Conservation (phyloP, 2,797 vertebrate genomes). For the Sandelia bainsii region DNA sequence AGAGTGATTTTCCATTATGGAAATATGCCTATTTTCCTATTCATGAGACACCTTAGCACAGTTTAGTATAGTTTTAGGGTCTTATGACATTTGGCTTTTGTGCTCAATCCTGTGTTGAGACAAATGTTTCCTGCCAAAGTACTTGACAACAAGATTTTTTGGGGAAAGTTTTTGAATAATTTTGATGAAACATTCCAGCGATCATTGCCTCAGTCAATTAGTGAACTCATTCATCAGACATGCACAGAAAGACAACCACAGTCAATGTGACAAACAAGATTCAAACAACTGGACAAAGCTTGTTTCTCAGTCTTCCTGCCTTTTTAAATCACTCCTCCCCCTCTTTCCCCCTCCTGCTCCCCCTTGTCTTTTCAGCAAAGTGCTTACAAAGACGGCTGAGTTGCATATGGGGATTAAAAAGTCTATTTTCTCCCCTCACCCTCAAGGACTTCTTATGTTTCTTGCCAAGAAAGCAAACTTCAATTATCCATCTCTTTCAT, state of each 20-base stretch:
- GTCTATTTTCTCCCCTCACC: slow-evolving; percentile 62
- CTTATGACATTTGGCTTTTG: not conserved
- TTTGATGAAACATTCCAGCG: not conserved
- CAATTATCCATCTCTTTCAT: slow-evolving; percentile 42
- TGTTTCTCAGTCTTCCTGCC: slow-evolving; percentile 25
- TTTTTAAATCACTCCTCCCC: slow-evolving; percentile 32
- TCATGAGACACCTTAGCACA: not conserved
- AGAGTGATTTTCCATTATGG: not conserved
- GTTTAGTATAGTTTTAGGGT: not conserved
- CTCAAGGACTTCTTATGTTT: slow-evolving; percentile 71
- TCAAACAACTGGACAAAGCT: slow-evolving; percentile 25
- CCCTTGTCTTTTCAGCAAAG: slow-evolving; percentile 65
- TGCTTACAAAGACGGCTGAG: slow-evolving; percentile 75
- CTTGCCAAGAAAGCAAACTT: slow-evolving; percentile 69
- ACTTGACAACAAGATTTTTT: not conserved
- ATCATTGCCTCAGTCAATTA: slow-evolving; percentile 16
- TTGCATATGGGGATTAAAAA: slow-evolving; percentile 72
- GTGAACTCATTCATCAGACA: slow-evolving; percentile 22
- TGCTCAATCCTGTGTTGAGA: slow-evolving; percentile 6
- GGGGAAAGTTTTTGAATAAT: slow-evolving; percentile 7
- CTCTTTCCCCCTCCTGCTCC: slow-evolving; percentile 23
- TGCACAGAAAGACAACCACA: slow-evolving; percentile 12
- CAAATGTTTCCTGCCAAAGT: slow-evolving; percentile 8
- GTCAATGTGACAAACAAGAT: slow-evolving; percentile 34
- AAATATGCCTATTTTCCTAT: not conserved